phyloP scores from a whole-genome alignment of 2,888 invertebrate species.

The Teleogryllus oceanicus region DNA sequence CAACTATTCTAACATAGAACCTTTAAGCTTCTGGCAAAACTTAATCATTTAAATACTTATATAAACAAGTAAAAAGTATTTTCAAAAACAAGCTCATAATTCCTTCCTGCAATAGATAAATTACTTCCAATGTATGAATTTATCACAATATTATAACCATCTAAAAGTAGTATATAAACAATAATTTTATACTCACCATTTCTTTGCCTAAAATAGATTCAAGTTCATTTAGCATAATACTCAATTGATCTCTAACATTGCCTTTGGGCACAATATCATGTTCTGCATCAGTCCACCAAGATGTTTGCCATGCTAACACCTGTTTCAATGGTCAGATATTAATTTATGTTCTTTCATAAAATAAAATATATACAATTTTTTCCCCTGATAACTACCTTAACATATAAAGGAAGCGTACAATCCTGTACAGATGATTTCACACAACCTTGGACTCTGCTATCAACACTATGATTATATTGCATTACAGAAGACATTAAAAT shows the following conservation, averaged over 20 bases:
- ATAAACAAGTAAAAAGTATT: no score
- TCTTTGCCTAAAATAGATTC: slow-evolving; percentile 65
- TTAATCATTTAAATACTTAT: no score
- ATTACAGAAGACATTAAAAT: slow-evolving; percentile 55
- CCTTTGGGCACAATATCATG: slow-evolving; percentile 55
- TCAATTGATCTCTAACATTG: slow-evolving; percentile 60
- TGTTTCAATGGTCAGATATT: slow-evolving; percentile 39
- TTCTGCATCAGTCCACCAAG: slow-evolving; percentile 57
- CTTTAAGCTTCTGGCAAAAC: no score
- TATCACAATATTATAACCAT: no score
- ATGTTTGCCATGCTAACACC: slow-evolving; percentile 61
- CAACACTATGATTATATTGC: slow-evolving; percentile 59
- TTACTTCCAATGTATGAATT: no score
- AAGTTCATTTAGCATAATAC: slow-evolving; percentile 63
- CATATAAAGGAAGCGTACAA: slow-evolving; percentile 66
- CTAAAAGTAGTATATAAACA: neutral
- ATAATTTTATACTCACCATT: slow-evolving; percentile 54
- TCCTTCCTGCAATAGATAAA: neutral
- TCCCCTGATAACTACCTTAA: slow-evolving; percentile 54
- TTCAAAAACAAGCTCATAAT: no score
- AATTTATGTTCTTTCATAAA: neutral
- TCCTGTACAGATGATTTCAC: slow-evolving; percentile 58
- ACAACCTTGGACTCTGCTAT: slow-evolving; percentile 58
- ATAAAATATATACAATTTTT: neutral
- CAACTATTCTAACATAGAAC: no score